phyloP scores from a whole-genome alignment of 2,888 invertebrate species.

The Prosapia bicincta region DNA sequence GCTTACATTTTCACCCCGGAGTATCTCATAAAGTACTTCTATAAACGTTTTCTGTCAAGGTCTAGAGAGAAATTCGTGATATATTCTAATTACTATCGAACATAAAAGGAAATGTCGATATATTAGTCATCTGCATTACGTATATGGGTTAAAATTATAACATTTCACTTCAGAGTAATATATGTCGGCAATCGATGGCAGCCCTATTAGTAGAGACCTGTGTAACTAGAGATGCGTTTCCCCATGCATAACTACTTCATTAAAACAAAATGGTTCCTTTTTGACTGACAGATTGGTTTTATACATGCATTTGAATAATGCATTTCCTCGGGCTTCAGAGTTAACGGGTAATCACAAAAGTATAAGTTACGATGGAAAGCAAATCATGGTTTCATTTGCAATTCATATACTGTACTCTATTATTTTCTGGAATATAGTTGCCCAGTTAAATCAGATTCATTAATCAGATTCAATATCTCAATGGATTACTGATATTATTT shows the following conservation, averaged over 20 bases:
- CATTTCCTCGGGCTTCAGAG: background rate
- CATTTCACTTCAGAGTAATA: background rate
- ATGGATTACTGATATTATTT: no score
- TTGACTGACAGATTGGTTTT: background rate
- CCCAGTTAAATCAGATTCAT: no score
- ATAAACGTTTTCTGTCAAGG: no score
- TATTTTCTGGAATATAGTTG: background rate
- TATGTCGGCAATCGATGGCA: background rate
- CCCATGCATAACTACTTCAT: background rate
- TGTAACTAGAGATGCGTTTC: no score
- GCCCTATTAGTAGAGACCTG: no score
- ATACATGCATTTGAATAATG: background rate
- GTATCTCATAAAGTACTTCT: no score
- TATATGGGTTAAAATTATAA: background rate
- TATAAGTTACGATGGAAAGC: background rate
- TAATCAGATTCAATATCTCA: no score
- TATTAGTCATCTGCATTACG: no score
- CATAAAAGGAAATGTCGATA: background rate
- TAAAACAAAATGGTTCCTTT: background rate
- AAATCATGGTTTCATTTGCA: background rate
- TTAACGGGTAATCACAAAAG: background rate
- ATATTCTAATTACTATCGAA: background rate
- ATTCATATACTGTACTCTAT: background rate
- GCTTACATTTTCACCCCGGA: no score
- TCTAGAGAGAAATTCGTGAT: background rate